Evolutionary conservation across 2,888 invertebrate genomes (phyloP).

Genomic region (Eueremaeus valkanovi): DNA sequence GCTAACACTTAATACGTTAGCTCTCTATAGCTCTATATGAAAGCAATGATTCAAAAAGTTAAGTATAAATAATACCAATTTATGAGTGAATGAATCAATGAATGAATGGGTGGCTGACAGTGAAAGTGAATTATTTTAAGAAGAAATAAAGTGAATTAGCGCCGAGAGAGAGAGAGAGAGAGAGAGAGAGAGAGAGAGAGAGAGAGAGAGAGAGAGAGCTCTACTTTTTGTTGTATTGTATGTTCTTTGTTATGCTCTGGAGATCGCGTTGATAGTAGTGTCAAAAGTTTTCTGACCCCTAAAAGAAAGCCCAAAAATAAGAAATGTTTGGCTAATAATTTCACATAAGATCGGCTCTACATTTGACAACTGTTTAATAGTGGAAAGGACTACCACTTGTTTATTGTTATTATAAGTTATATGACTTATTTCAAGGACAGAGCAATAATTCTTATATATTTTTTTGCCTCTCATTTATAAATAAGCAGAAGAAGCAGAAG

Average conservation of each 20-base stretch:
- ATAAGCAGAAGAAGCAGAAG: too few relatives aligned
- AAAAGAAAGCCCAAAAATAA: background rate
- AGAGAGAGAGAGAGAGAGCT: background rate
- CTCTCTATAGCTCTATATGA: background rate
- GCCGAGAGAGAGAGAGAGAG: background rate
- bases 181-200: too few relatives aligned
- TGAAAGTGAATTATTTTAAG: background rate
- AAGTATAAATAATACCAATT: constrained; percentile 13
- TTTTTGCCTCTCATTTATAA: too few relatives aligned
- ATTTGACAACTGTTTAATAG: background rate
- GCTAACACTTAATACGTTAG: background rate
- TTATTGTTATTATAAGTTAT: background rate
- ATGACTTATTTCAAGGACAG: background rate
- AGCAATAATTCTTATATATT: too few relatives aligned
- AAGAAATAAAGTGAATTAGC: background rate
- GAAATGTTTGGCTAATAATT: background rate
- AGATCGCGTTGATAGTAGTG: background rate
- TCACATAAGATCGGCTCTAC: background rate
- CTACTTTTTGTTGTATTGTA: too few relatives aligned
- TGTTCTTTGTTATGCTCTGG: background rate
- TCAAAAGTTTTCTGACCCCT: background rate
- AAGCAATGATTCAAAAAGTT: constrained; percentile 4
- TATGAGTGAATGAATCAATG: constrained; percentile 6
- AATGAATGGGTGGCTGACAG: constrained; percentile 13
- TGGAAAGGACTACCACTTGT: background rate